phyloP scores from a whole-genome alignment of 2,797 vertebrate genomes.

The Chloroceryle inda region DNA sequence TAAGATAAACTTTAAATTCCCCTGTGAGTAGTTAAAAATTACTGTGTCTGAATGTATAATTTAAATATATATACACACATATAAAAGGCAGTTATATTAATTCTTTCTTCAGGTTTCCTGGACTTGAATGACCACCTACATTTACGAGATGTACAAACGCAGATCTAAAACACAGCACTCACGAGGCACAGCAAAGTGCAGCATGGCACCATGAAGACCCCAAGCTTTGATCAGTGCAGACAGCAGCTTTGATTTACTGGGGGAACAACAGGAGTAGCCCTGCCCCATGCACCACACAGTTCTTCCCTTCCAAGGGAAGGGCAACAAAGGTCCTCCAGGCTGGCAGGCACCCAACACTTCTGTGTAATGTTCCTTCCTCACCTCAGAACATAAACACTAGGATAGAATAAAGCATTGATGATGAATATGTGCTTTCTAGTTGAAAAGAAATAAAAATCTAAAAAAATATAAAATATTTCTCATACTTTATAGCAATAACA shows the following conservation, averaged over 20 bases:
- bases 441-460: too few relatives aligned
- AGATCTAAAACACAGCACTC: too few relatives aligned
- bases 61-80: too few relatives aligned
- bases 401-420: background rate
- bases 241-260: background rate
- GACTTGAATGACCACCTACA: background rate
- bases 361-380: background rate
- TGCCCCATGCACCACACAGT: accelerated
- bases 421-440: background rate
- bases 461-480: background rate
- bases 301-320: background rate
- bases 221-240: background rate
- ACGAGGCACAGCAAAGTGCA: too few relatives aligned
- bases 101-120: background rate
- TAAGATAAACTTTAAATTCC: background rate
- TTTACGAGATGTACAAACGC: background rate
- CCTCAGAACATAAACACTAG: background rate
- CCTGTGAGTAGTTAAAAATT: too few relatives aligned
- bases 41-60: too few relatives aligned
- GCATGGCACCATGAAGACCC: too few relatives aligned
- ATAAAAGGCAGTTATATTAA: background rate
- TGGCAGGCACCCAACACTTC: too few relatives aligned
- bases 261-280: background rate
- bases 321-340: background rate
- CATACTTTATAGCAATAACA: background rate